Conservation (phyloP, 2,888 invertebrate genomes). For the Marronus borbonicus region DNA sequence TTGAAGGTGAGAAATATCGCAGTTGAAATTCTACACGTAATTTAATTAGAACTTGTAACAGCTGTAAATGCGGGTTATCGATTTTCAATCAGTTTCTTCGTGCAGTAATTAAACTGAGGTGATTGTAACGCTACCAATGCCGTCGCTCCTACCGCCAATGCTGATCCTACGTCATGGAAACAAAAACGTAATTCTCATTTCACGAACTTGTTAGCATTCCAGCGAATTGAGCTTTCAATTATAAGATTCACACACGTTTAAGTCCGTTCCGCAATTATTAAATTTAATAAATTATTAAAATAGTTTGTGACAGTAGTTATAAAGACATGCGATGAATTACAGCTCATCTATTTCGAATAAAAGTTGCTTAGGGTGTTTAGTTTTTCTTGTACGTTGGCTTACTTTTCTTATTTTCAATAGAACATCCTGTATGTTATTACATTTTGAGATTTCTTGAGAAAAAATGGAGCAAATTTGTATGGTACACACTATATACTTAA, state of each 20-base stretch:
- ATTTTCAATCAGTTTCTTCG: conserved; percentile 51
- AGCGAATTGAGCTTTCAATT: conserved; percentile 45
- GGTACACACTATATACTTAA: too few species aligned
- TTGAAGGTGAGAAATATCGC: conserved; percentile 45
- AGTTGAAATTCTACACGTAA: conserved; percentile 41
- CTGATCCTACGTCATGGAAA: background rate
- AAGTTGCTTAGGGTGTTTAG: too few species aligned
- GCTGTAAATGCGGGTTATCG: conserved; percentile 52
- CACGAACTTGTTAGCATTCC: conserved; percentile 38
- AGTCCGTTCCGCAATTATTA: too few species aligned
- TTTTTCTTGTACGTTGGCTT: too few species aligned
- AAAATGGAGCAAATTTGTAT: too few species aligned
- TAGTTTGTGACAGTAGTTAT: too few species aligned
- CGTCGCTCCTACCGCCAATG: background rate
- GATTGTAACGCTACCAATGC: background rate
- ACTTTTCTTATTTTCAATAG: too few species aligned
- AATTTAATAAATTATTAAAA: too few species aligned
- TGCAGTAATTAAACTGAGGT: conserved; percentile 43
- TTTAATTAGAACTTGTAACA: conserved; percentile 50
- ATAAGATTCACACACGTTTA: conserved; percentile 1
- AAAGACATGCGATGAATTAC: too few species aligned
- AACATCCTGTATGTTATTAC: too few species aligned
- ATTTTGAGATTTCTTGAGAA: too few species aligned
- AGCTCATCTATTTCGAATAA: too few species aligned
- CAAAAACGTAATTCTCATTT: conserved; percentile 44